A percentile compares a stretch with the other conserved stretches of the same genome.
phyloP scores from a whole-genome alignment of 2,888 invertebrate species.

The Eristalinus aeneus region DNA sequence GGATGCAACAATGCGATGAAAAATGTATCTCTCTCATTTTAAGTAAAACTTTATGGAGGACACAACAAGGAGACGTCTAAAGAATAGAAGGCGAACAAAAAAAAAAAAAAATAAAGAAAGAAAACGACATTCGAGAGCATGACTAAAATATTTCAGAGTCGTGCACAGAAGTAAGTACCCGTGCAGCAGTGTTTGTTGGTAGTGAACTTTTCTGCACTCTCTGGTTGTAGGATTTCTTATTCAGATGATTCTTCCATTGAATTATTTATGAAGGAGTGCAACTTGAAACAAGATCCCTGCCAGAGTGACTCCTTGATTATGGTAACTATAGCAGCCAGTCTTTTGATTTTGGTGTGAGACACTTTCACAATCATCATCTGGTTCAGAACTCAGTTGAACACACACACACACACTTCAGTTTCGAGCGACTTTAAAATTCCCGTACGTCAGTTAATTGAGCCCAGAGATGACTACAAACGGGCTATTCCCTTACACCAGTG shows the following conservation, averaged over 20 bases:
- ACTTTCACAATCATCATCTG: background rate
- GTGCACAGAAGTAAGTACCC: background rate
- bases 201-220: conserved; percentile 55
- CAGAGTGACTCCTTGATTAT: background rate
- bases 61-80: background rate
- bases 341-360: background rate
- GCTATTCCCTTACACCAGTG: too few species aligned
- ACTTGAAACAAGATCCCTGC: background rate
- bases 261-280: conserved; percentile 52
- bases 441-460: too few species aligned
- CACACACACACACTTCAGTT: too few species aligned
- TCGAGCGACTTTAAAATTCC: too few species aligned
- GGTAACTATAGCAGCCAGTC: background rate
- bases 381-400: background rate
- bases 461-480: too few species aligned
- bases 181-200: conserved; percentile 12
- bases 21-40: conserved; percentile 52
- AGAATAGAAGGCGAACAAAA: background rate
- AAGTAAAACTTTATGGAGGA: conserved; percentile 31
- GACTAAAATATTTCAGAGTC: conserved; percentile 22
- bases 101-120: background rate
- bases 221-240: conserved; percentile 52
- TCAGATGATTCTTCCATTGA: conserved; percentile 54
- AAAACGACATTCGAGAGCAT: background rate
- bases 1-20: conserved; percentile 53